Evolutionary conservation across 2,888 invertebrate species (phyloP).

Genomic region (Dolichomitus sp.): DNA sequence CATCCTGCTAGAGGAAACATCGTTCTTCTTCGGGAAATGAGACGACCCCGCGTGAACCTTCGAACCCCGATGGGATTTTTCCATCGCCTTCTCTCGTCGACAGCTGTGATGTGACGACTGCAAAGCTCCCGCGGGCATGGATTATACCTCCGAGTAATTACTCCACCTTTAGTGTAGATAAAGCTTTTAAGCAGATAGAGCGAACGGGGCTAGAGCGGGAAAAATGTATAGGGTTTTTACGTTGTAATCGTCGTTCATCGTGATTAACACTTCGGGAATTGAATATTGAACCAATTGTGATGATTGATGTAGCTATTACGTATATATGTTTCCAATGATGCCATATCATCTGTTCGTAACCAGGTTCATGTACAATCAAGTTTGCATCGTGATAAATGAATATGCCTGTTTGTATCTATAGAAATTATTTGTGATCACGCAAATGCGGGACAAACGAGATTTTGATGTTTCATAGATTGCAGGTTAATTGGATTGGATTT

Average conservation of each 20-base stretch:
- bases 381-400: too few species aligned
- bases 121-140: not conserved
- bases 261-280: not conserved
- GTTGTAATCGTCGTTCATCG: not conserved
- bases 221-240: not conserved
- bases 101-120: not conserved
- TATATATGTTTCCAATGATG: not conserved
- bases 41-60: conserved; percentile 19
- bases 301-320: not conserved
- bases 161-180: conserved; percentile 6
- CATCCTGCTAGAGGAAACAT: conserved; percentile 3
- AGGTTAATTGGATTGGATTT: too few species aligned
- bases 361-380: too few species aligned
- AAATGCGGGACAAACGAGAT: too few species aligned
- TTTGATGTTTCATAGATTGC: too few species aligned
- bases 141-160: conserved; percentile 28
- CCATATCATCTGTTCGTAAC: not conserved
- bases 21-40: conserved; percentile 47
- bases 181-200: not conserved
- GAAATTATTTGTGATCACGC: too few species aligned
- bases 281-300: not conserved
- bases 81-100: not conserved
- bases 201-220: not conserved
- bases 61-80: conserved; percentile 44
- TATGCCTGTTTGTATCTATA: too few species aligned